Evolutionary conservation across 2,797 vertebrate species (phyloP).

Genomic region (Coregonus suidteri): DNA sequence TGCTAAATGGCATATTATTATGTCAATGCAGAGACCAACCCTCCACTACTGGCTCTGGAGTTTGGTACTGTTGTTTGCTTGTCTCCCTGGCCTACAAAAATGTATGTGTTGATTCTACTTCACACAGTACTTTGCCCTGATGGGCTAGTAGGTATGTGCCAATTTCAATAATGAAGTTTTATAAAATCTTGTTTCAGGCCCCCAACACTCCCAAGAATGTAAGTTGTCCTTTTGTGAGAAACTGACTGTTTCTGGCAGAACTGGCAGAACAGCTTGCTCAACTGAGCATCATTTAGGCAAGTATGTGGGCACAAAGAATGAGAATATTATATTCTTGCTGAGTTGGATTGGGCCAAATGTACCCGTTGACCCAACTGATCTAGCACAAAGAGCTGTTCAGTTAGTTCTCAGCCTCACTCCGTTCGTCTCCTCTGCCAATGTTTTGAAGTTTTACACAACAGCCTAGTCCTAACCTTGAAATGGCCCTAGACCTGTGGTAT

Average conservation of each 20-base stretch:
- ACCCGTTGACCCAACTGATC: neutral
- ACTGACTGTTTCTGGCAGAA: neutral
- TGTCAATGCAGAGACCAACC: neutral
- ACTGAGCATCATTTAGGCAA: conserved; percentile 4
- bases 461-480: neutral
- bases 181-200: neutral
- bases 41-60: neutral
- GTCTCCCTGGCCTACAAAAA: neutral
- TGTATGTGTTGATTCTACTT: neutral
- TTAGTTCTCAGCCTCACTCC: neutral
- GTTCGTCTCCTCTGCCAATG: neutral
- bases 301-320: conserved; percentile 5
- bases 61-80: neutral
- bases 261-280: neutral
- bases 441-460: neutral
- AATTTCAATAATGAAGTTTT: neutral
- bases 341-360: conserved; percentile 4
- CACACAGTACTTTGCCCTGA: neutral
- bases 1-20: too few species aligned
- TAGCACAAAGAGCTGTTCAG: neutral
- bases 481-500: neutral
- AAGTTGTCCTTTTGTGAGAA: neutral
- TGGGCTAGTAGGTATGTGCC: neutral
- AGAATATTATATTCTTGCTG: neutral
- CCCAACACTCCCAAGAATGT: neutral